A percentile compares a stretch with the other conserved stretches of the same genome.
These are phyloP conservation scores for Botia kubotai DNA, from an alignment of 2,797 vertebrate species.

Conservation along the genomic window DNA sequence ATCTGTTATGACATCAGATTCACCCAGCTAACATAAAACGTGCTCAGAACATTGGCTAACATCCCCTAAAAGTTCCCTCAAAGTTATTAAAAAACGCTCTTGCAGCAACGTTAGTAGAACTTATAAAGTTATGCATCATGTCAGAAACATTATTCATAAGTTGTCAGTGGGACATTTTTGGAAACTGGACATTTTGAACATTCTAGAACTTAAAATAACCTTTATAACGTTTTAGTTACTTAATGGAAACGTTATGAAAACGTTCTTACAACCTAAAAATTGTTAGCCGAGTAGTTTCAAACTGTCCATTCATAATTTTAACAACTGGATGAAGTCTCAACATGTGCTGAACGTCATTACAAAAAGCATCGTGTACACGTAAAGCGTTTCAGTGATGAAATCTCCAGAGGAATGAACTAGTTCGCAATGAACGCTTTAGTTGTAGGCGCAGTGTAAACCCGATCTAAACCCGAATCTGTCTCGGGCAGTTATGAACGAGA, in stretches of 20 bases:
- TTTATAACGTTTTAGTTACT: too few relatives aligned
- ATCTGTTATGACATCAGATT: constrained; percentile 33
- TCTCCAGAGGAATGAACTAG: constrained; percentile 12
- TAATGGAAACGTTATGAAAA: too few relatives aligned
- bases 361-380: neutral
- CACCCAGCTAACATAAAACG: neutral
- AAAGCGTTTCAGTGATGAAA: neutral
- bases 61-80: too few relatives aligned
- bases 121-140: too few relatives aligned
- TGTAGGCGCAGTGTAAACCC: constrained; percentile 70
- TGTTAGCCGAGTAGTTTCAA: neutral
- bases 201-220: too few relatives aligned
- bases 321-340: constrained; percentile 12
- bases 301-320: constrained; percentile 18
- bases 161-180: too few relatives aligned
- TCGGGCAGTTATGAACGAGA: constrained; percentile 72
- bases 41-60: too few relatives aligned
- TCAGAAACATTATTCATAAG: too few relatives aligned
- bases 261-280: too few relatives aligned
- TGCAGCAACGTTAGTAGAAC: too few relatives aligned
- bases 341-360: constrained; percentile 42
- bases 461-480: constrained; percentile 75
- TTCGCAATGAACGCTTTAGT: constrained; percentile 64
- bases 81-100: too few relatives aligned
- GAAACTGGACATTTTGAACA: too few relatives aligned